Evolutionary conservation across 2,888 invertebrate genomes (phyloP).

Genomic region (Rosalia funebris): DNA sequence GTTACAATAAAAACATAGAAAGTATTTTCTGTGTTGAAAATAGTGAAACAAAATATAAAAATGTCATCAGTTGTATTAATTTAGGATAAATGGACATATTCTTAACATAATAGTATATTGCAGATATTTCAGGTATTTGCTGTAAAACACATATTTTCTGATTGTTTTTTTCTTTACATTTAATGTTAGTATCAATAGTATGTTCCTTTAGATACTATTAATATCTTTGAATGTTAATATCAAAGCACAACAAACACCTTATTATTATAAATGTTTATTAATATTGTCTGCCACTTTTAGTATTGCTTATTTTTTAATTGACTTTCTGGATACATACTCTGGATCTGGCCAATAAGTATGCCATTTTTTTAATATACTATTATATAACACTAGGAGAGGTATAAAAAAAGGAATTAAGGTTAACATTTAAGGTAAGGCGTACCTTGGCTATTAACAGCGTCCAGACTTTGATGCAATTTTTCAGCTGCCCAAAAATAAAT

Average conservation of each 20-base stretch:
- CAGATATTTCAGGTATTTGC: not conserved
- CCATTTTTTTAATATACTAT: conserved; percentile 1
- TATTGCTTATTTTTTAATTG: not conserved
- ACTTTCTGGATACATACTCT: not conserved
- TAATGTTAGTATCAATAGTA: too few species aligned
- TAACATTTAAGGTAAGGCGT: conserved; percentile 55
- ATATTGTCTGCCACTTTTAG: not conserved
- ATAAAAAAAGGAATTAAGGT: conserved; percentile 36
- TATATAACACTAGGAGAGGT: conserved; percentile 14
- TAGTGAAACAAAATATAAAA: conserved; percentile 10
- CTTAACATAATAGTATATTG: conserved; percentile 1
- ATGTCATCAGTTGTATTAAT: conserved; percentile 11
- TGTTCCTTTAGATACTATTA: too few species aligned
- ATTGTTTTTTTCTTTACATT: too few species aligned
- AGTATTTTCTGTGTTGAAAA: conserved; percentile 12
- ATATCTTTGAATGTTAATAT: too few species aligned
- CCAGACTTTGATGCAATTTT: conserved; percentile 73
- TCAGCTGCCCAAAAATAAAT: conserved; percentile 66
- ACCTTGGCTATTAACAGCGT: conserved; percentile 75
- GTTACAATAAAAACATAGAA: conserved; percentile 23
- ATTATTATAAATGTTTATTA: too few species aligned
- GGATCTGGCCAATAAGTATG: not conserved
- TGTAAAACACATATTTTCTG: too few species aligned
- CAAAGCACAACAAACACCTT: too few species aligned
- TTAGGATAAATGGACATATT: conserved; percentile 6